phyloP scores from a whole-genome alignment of 2,797 vertebrate genomes.

The Brachymystax lenok region DNA sequence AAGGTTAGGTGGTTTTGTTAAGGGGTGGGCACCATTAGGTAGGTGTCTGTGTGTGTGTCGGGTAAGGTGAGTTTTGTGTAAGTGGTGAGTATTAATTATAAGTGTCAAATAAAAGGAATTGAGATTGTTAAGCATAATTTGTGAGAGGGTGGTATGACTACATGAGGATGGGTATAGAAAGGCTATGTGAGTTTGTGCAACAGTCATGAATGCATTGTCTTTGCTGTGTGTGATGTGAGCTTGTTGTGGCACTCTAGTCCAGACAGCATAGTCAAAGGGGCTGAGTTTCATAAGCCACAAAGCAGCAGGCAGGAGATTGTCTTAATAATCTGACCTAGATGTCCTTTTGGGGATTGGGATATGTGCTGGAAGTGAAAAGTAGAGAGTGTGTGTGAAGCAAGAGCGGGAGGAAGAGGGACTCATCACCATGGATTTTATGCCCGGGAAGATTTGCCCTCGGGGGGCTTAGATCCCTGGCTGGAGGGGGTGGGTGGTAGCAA shows the following conservation, averaged over 20 bases:
- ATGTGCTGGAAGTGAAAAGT: constrained; percentile 71
- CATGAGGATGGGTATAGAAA: constrained; percentile 26
- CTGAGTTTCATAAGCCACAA: constrained; percentile 8
- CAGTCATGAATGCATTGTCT: neutral
- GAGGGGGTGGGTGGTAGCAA: constrained; percentile 25
- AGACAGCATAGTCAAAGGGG: neutral
- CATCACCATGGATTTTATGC: constrained; percentile 70
- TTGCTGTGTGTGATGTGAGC: constrained; percentile 16
- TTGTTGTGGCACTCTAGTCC: constrained; percentile 4
- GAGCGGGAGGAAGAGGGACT: constrained; percentile 28
- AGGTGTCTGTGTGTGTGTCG: neutral
- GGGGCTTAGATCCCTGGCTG: constrained; percentile 77
- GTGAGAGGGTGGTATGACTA: constrained; percentile 57
- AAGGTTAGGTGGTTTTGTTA: constrained; percentile 13
- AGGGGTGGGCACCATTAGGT: neutral
- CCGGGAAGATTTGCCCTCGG: constrained; percentile 76
- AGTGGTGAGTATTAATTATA: constrained; percentile 64
- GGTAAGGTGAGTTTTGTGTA: constrained; percentile 30
- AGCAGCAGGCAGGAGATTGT: constrained; percentile 70
- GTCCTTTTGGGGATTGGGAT: constrained; percentile 85
- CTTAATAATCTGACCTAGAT: constrained; percentile 86
- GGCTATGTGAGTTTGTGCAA: neutral
- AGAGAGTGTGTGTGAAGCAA: constrained; percentile 67
- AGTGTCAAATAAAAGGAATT: constrained; percentile 70
- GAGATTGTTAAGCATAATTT: constrained; percentile 51